A percentile compares a stretch with the other conserved stretches of the same genome.
Evolutionary conservation across 2,113 vertebrate species (phyloP).

Genomic region (Mastomys coucha): DNA sequence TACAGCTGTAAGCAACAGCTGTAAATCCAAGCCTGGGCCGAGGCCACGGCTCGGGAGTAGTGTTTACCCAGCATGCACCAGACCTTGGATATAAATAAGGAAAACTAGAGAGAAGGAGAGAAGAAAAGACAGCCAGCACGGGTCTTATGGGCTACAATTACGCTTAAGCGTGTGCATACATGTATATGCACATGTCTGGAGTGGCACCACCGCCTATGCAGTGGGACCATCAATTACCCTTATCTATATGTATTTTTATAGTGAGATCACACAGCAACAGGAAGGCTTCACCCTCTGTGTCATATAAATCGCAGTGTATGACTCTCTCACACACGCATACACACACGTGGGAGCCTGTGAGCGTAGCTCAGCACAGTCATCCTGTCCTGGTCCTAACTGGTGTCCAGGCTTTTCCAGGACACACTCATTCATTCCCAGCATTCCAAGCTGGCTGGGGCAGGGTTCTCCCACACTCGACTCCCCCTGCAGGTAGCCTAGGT

Average conservation of each 20-base stretch:
- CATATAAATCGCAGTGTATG: background rate
- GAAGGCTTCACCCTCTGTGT: background rate
- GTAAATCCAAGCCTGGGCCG: background rate
- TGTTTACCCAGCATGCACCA: background rate
- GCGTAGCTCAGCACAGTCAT: background rate
- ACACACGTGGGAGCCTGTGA: accelerated
- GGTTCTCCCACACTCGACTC: conserved; percentile 67
- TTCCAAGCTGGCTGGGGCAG: background rate
- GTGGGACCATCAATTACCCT: background rate
- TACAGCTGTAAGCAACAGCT: background rate
- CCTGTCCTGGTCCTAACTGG: background rate
- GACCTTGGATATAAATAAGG: background rate
- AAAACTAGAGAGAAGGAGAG: background rate
- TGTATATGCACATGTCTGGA: background rate
- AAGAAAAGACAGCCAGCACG: background rate
- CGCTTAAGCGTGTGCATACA: accelerated
- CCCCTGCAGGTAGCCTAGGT: conserved; percentile 64
- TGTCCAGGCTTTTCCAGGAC: background rate
- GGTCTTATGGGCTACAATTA: background rate
- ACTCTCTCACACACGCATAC: background rate
- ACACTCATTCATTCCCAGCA: background rate
- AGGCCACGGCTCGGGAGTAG: background rate
- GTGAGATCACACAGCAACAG: background rate
- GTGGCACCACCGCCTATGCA: background rate
- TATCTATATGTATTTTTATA: background rate